These are phyloP conservation scores for Anguilla japonica DNA, from an alignment of 2,113 vertebrate genomes.

Conservation along the genomic window DNA sequence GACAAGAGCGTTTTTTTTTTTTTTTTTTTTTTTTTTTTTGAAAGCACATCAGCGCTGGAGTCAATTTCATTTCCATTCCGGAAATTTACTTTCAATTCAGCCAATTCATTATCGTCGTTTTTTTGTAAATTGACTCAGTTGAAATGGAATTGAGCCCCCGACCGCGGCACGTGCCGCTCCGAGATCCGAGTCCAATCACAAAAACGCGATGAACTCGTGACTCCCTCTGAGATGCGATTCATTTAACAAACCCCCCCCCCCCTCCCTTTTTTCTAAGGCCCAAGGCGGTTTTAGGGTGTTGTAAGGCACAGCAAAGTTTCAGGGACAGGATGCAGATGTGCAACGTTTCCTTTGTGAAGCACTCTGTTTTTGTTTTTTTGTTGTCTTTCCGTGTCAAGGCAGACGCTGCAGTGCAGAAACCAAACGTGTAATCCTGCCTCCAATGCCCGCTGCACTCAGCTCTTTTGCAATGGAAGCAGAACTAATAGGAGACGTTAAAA, in stretches of 20 bases:
- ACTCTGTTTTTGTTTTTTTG: background rate
- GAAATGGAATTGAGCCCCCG: background rate
- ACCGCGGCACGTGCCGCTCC: too few species aligned
- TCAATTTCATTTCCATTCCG: background rate
- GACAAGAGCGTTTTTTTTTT: too few species aligned
- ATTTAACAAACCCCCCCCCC: background rate
- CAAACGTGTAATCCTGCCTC: background rate
- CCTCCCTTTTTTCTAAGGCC: background rate
- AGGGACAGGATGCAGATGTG: background rate
- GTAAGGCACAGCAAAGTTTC: background rate
- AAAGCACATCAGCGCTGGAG: background rate
- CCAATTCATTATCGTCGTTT: background rate
- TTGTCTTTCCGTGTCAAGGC: background rate
- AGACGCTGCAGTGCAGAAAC: background rate
- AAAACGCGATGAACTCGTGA: background rate
- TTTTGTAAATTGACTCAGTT: background rate
- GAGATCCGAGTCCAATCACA: background rate
- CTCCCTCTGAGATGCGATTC: background rate
- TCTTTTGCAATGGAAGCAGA: background rate
- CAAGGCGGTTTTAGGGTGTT: background rate
- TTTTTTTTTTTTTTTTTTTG: too few species aligned
- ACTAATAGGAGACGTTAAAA: background rate
- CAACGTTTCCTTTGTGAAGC: background rate
- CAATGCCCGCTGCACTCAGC: background rate
- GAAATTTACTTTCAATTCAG: too few species aligned